These are phyloP conservation scores for Drosophila prosaltans DNA, from an alignment of 1,140 invertebrate species.

Conservation along the genomic window DNA sequence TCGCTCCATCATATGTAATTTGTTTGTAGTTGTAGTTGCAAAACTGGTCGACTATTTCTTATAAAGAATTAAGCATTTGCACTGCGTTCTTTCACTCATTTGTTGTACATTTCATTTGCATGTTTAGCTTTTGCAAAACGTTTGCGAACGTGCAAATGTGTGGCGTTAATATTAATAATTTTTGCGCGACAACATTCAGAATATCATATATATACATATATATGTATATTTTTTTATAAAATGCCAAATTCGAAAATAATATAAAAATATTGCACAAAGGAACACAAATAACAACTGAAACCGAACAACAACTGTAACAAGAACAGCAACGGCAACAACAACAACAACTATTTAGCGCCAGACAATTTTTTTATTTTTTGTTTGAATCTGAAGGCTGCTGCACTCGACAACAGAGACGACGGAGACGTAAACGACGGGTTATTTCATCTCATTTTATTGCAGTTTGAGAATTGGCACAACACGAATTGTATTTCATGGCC, in stretches of 20 bases:
- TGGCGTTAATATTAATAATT: slow-evolving; percentile 48
- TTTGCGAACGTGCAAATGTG: slow-evolving; percentile 55
- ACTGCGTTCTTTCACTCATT: slow-evolving; percentile 8
- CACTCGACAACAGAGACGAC: slow-evolving; percentile 18
- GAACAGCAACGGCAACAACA: slow-evolving; percentile 18
- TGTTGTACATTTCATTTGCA: slow-evolving; percentile 18
- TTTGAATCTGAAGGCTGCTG: slow-evolving; percentile 47
- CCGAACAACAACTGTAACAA: slow-evolving; percentile 16
- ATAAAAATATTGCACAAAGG: slow-evolving; percentile 34
- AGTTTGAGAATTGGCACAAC: slow-evolving; percentile 32
- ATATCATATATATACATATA: slow-evolving; percentile 13
- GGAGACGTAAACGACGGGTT: slow-evolving; percentile 21
- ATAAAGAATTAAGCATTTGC: background rate
- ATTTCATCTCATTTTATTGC: slow-evolving; percentile 45
- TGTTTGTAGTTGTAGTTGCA: slow-evolving; percentile 6
- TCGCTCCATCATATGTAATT: slow-evolving; percentile 34
- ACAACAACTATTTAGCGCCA: slow-evolving; percentile 43
- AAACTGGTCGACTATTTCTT: slow-evolving; percentile 16
- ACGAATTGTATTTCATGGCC: slow-evolving; percentile 55
- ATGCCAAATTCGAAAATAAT: slow-evolving; percentile 39
- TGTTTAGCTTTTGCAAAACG: slow-evolving; percentile 29
- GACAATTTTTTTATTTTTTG: slow-evolving; percentile 16
- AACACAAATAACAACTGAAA: slow-evolving; percentile 38
- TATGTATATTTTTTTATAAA: slow-evolving; percentile 37
- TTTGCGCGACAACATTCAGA: slow-evolving; percentile 63